phyloP scores from a whole-genome alignment of 1,140 invertebrate genomes.

The Protaetia brevitarsis region DNA sequence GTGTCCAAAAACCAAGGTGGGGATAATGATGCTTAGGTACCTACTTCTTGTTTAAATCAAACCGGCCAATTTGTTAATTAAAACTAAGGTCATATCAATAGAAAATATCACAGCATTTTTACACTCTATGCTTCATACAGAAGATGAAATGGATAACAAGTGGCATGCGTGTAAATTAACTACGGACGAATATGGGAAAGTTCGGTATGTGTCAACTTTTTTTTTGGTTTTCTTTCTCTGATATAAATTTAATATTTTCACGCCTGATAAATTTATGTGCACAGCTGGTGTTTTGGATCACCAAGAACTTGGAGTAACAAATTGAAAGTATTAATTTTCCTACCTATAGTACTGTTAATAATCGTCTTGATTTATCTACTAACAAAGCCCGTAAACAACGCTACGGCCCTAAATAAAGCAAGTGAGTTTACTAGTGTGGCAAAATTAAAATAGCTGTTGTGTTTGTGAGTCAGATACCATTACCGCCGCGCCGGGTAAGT shows the following conservation, averaged over 20 bases:
- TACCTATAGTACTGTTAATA: conserved; percentile 39
- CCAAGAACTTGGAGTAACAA: conserved; percentile 40
- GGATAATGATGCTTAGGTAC: not conserved
- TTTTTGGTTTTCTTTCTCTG: too few relatives aligned
- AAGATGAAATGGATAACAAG: conserved; percentile 28
- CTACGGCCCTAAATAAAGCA: not conserved
- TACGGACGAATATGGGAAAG: conserved; percentile 30
- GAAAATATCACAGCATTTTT: conserved; percentile 28
- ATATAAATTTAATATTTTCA: too few relatives aligned
- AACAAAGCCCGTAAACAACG: not conserved
- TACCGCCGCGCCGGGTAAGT: too few relatives aligned
- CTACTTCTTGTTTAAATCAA: not conserved
- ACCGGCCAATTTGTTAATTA: conserved; percentile 33
- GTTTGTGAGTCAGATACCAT: too few relatives aligned
- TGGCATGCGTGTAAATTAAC: conserved; percentile 32
- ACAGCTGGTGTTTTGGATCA: conserved; percentile 43
- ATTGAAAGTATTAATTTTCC: conserved; percentile 39
- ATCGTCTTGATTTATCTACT: conserved; percentile 2
- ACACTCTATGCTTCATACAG: conserved; percentile 26
- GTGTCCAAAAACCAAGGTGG: not conserved
- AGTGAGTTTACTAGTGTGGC: too few relatives aligned
- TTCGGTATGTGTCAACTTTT: too few relatives aligned
- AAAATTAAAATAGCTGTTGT: too few relatives aligned
- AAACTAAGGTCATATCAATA: conserved; percentile 42
- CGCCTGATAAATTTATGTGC: too few relatives aligned